Conservation (phyloP, 2,113 vertebrate genomes). For the Nasalis larvatus region DNA sequence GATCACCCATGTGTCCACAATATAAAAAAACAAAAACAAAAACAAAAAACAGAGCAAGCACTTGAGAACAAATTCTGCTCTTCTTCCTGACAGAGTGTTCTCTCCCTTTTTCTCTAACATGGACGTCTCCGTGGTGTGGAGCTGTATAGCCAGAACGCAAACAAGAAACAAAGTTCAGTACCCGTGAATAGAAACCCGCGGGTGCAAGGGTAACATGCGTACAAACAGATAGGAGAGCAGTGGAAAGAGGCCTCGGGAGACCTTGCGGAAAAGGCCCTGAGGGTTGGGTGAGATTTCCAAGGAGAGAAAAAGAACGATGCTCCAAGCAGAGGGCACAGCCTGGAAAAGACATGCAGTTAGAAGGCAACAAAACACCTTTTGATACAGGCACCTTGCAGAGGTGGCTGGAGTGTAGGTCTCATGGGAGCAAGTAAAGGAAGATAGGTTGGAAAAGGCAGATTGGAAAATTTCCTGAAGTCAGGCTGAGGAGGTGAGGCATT, state of each 20-base stretch:
- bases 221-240: background rate
- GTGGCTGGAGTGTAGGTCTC: background rate
- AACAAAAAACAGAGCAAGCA: background rate
- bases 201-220: rapidly evolving
- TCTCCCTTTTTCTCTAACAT: background rate
- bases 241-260: too few species aligned
- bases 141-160: background rate
- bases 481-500: too few species aligned
- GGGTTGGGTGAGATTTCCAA: background rate
- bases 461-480: background rate
- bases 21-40: background rate
- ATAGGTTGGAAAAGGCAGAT: background rate
- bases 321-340: too few species aligned
- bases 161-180: too few species aligned
- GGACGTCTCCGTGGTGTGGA: background rate
- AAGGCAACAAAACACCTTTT: background rate
- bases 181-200: rapidly evolving
- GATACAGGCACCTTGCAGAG: background rate
- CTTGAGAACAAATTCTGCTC: background rate
- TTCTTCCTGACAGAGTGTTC: background rate
- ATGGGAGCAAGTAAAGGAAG: background rate
- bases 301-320: background rate
- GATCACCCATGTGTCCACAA: background rate
- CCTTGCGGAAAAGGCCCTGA: background rate
- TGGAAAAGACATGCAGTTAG: rapidly evolving